Evolutionary conservation across 2,797 vertebrate genomes (phyloP), one percentile per base, ranked within the genome.

Genomic region (Rhinatrema bivittatum): DNA sequence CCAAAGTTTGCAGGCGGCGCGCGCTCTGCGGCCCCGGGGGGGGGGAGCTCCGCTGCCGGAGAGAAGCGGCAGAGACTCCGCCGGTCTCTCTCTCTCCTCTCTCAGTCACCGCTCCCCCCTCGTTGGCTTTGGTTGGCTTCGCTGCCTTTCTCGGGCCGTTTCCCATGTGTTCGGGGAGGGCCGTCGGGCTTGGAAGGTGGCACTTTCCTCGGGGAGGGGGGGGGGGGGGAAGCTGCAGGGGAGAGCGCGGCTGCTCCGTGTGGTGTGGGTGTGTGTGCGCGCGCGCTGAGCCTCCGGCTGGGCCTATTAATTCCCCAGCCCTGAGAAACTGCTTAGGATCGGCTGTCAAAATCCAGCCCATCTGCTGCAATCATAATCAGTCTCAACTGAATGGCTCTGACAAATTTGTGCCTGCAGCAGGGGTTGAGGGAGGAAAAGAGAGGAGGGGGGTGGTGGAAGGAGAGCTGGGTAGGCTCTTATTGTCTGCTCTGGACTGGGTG

Each of bases 281-380:
- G n/a, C n/a, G n/a, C n/a, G n/a, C n/a, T 53, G 65, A 72, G 69
- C 62, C 43, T 50, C 32, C 44, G 41, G 47, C 56, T 58, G 29
- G 51, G 53, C 72, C 58, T 60, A 14, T 21, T 32, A 59, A 63
- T 41, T 55, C 62, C 73, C 71, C 50, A 30, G 16, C 49, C 69
- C 53, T 58, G 63, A 41, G 64, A 53, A 67, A 53, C 69, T 53
- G 71, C 70, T 57, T 46, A 70, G 70, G 61, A 72, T 60, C 58
- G 49, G 65, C 70, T 65, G 76, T 71, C 76, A 71, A 64, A n/a
- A 78, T 78, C 69, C 69, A 55, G 79, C 80, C 87, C 88, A 90
- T 92, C 88, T 91, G 87, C 86, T 56, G 70, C 80, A 72, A 86
- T 89, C 83, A 84, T 70, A 76, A 82, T 87, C 86, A 79, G 86